Evolutionary conservation across 2,888 invertebrate species (phyloP), one percentile per base, ranked within the genome.

Genomic region (Chironomus tentans): DNA sequence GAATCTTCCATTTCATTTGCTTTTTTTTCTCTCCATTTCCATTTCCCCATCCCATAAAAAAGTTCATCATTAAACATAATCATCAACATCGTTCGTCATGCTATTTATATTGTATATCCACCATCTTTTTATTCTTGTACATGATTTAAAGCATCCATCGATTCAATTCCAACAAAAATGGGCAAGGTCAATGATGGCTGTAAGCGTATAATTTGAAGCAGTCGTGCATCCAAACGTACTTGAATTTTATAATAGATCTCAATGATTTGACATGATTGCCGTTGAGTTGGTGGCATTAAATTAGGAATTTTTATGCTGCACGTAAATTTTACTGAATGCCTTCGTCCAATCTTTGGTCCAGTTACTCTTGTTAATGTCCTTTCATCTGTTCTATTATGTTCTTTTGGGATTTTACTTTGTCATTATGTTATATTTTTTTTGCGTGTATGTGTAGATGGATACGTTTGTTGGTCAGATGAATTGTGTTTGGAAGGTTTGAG

Each of bases 1-100:
- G 18, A 68, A 21, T 2, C 56, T 72, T 72, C 46, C 72, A 72
- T 22, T 22, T 38, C 18, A 72, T 72, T 72, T 72, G 21, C 65
- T 21, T 24, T 65, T 24, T 24, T 18, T 21, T 12, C 56, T n/a
- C n/a, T 10, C 50, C 13, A 12, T 15, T 50, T 50, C 15, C 56
- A 56, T 18, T 7, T 56, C 6, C 56, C 18, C 2, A 18, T 18
- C 13, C 38, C 10, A 10, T 1, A 38, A 38, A 2, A 38, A 28
- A 28, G 22, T 38, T 56, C 56, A 56, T 56, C 56, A 18, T 56
- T 18, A 56, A 56, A 18, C n/a, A n/a, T n/a, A n/a, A n/a, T n/a
- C n/a, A n/a, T n/a, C n/a, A n/a, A n/a, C 15, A 56, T 38, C 38
- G 10, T 38, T 38, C 38, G 7, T 38, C 38, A 38, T 38, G 56